Percentiles rank a stretch among this genome's conserved stretches.
Conservation (phyloP, 2,797 vertebrate genomes). For the Takifugu rubripes region DNA sequence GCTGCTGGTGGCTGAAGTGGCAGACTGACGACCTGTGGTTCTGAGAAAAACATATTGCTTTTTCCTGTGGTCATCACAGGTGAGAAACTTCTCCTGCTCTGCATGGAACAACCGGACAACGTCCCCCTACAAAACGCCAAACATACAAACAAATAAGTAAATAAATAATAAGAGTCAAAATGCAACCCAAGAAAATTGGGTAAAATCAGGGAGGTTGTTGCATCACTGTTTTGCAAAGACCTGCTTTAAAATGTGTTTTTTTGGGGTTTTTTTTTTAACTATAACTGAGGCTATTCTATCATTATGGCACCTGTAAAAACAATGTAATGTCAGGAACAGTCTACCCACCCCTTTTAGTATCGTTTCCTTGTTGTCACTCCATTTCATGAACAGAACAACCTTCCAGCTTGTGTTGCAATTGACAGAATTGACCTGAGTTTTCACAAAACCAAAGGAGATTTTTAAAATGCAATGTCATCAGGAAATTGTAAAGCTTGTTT, state of each 20-base stretch:
- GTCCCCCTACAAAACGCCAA: conserved; percentile 81
- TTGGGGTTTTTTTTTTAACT: too few relatives aligned
- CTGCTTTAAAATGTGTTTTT: too few relatives aligned
- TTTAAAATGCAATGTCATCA: neutral
- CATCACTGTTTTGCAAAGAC: too few relatives aligned
- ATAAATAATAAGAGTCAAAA: neutral
- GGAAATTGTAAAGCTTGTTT: neutral
- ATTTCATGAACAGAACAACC: conserved; percentile 98
- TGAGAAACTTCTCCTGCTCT: conserved; percentile 98
- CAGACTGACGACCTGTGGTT: conserved; percentile 93
- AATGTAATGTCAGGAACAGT: neutral
- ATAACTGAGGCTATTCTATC: too few relatives aligned
- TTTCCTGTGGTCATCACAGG: conserved; percentile 94
- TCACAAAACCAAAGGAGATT: neutral
- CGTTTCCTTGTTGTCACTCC: conserved; percentile 96
- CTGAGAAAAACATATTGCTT: conserved; percentile 95
- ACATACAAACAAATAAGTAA: conserved; percentile 3
- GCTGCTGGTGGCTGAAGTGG: conserved; percentile 96
- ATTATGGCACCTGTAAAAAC: too few relatives aligned
- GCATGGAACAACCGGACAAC: conserved; percentile 95
- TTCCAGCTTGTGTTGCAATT: conserved; percentile 99
- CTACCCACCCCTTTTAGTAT: conserved; percentile 90
- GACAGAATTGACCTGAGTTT: conserved; percentile 90
- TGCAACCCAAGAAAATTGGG: too few relatives aligned
- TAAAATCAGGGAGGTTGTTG: too few relatives aligned